Conservation (phyloP, 1,140 invertebrate species). For the Epicauta chinensis region DNA sequence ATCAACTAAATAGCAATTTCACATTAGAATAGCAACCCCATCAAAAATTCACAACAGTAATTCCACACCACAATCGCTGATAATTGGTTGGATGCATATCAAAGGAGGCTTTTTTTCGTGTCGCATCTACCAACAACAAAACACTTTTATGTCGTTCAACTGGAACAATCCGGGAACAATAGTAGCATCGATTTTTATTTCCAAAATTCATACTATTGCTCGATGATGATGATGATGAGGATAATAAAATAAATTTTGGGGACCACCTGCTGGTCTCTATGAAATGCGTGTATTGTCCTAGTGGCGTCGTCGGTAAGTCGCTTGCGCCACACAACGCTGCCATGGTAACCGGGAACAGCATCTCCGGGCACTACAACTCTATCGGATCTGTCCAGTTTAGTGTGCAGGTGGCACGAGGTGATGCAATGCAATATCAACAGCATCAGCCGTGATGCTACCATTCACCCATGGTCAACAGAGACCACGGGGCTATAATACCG, state of each 20-base stretch:
- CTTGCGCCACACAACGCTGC: slow-evolving; percentile 40
- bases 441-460: slow-evolving; percentile 28
- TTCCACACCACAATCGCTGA: slow-evolving; percentile 20
- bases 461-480: slow-evolving; percentile 28
- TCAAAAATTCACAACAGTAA: slow-evolving; percentile 10
- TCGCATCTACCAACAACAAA: no score
- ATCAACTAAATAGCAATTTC: no score
- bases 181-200: no score
- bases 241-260: background rate
- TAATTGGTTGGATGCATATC: slow-evolving; percentile 16
- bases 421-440: no score
- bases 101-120: background rate
- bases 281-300: background rate
- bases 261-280: slow-evolving; percentile 8
- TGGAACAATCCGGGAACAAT: background rate
- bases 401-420: slow-evolving; percentile 31
- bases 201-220: no score
- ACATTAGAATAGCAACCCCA: slow-evolving; percentile 1
- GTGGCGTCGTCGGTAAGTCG: slow-evolving; percentile 32
- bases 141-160: background rate
- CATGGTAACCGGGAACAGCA: slow-evolving; percentile 37
- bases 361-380: slow-evolving; percentile 19
- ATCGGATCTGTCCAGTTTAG: slow-evolving; percentile 1
- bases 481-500: slow-evolving; percentile 26
- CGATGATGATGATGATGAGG: no score